Evolutionary conservation across 2,888 invertebrate species (phyloP).

Genomic region (Ditylenchus weischeri): DNA sequence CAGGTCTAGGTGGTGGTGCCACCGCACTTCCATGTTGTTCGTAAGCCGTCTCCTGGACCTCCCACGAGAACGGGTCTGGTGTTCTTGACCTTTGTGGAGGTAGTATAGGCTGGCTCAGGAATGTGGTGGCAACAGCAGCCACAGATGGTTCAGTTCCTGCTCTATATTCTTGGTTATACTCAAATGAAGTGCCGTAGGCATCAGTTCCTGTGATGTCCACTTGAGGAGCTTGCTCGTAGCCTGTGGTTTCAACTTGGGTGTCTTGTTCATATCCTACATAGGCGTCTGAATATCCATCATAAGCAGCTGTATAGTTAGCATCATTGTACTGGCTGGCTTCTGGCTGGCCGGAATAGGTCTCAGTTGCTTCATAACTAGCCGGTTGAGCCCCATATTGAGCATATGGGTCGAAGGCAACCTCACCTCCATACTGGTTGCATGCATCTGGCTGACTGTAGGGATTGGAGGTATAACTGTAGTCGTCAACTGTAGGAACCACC

Average conservation of each 20-base stretch:
- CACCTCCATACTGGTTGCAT: conserved; percentile 24
- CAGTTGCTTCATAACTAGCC: no score
- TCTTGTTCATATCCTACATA: conserved; percentile 8
- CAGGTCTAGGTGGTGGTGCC: conserved; percentile 30
- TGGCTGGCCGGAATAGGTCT: no score
- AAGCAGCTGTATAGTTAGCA: not conserved
- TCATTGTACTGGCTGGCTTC: conserved; percentile 11
- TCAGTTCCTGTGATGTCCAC: conserved; percentile 1
- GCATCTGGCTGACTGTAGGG: conserved; percentile 20
- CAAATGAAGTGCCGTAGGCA: conserved; percentile 12
- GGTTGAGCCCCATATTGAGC: conserved; percentile 16
- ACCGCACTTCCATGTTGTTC: conserved; percentile 18
- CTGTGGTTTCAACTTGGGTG: not conserved
- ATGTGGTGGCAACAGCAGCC: conserved; percentile 15
- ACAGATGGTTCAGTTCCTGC: conserved; percentile 9
- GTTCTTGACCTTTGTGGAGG: conserved; percentile 29
- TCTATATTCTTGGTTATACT: conserved; percentile 13
- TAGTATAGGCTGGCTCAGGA: conserved; percentile 21
- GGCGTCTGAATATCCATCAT: conserved; percentile 1
- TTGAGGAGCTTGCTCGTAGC: not conserved
- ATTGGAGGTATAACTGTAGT: not conserved
- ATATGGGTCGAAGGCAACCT: conserved; percentile 14
- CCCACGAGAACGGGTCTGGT: conserved; percentile 53
- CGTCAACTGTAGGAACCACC: not conserved
- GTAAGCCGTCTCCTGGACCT: conserved; percentile 37